A percentile compares a stretch with the other conserved stretches of the same genome.
phyloP scores from a whole-genome alignment of 2,888 invertebrate genomes.

The Calameuta idolon region DNA sequence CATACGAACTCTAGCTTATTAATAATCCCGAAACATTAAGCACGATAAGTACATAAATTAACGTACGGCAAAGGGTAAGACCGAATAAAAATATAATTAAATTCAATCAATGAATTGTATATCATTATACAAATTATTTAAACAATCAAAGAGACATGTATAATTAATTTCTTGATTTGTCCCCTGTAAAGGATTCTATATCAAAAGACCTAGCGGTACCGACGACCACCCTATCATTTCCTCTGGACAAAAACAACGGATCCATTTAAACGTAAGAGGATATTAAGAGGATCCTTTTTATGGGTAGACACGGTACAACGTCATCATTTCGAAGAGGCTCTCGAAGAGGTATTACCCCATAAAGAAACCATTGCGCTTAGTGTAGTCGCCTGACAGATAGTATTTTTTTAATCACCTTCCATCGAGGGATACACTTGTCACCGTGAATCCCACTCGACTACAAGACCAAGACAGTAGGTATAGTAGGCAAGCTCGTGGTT shows the following conservation, averaged over 20 bases:
- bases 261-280: conserved; percentile 5
- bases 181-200: neutral
- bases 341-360: conserved; percentile 1
- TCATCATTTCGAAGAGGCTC: conserved; percentile 7
- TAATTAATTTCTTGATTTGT: neutral
- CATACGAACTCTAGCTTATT: neutral
- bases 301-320: conserved; percentile 5
- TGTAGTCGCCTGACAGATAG: conserved; percentile 3
- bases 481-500: neutral
- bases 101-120: neutral
- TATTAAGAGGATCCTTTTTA: conserved; percentile 2
- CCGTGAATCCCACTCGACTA: neutral
- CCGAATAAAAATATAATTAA: neutral
- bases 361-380: neutral
- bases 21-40: neutral
- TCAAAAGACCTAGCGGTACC: neutral
- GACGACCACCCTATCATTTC: neutral
- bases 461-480: neutral
- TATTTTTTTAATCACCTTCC: conserved; percentile 7
- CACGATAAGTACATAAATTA: neutral
- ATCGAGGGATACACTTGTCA: neutral
- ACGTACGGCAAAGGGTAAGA: neutral
- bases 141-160: neutral
- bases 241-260: neutral
- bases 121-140: neutral